Evolutionary conservation across 1,140 invertebrate genomes (phyloP).

Genomic region (Trichonephila clavata): DNA sequence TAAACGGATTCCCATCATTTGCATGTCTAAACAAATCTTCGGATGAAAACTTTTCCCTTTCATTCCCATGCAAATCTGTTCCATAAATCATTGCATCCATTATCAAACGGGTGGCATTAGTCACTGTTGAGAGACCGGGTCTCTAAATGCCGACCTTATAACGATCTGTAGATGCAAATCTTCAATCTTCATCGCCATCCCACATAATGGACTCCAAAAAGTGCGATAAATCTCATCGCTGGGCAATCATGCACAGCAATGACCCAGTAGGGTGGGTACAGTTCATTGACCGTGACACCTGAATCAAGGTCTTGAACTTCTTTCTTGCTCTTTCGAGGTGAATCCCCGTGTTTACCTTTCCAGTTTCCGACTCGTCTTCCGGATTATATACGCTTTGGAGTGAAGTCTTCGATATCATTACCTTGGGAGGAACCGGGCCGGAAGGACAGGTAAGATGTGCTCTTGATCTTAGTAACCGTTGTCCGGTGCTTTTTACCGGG

Average conservation of each 20-base stretch:
- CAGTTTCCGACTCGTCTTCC: constrained; percentile 38
- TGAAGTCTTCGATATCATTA: background rate
- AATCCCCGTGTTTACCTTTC: constrained; percentile 56
- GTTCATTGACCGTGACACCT: constrained; percentile 63
- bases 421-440: constrained; percentile 13
- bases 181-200: background rate
- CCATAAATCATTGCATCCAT: background rate
- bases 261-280: constrained; percentile 59
- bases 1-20: background rate
- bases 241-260: constrained; percentile 37
- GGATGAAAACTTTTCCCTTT: background rate
- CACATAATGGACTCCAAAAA: background rate
- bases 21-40: background rate
- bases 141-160: background rate
- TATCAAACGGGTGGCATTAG: background rate
- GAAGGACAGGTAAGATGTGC: constrained; percentile 39
- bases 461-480: constrained; percentile 23
- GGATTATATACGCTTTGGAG: constrained; percentile 1
- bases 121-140: background rate
- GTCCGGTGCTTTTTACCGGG: background rate
- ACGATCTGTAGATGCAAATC: background rate
- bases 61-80: background rate
- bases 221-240: constrained; percentile 15
- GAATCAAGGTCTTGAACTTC: constrained; percentile 74
- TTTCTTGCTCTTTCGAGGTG: constrained; percentile 51